Percentiles rank a stretch among this genome's conserved stretches.
Conservation (phyloP, 1,140 invertebrate genomes). For the Cyclargus thomasi region DNA sequence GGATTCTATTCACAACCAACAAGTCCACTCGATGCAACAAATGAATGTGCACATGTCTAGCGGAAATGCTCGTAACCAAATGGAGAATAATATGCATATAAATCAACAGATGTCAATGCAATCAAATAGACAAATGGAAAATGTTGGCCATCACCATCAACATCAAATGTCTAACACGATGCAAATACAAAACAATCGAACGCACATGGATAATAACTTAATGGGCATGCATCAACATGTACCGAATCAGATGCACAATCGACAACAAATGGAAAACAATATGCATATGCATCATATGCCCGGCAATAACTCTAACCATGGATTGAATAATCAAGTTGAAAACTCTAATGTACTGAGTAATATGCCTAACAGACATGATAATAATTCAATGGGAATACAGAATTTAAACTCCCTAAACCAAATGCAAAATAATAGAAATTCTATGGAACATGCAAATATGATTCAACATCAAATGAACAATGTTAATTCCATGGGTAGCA, state of each 20-base stretch:
- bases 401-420: constrained; percentile 62
- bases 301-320: constrained; percentile 50
- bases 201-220: constrained; percentile 56
- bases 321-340: constrained; percentile 54
- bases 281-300: constrained; percentile 70
- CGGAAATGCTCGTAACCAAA: constrained; percentile 45
- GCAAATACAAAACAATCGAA: constrained; percentile 62
- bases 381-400: constrained; percentile 56
- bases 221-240: constrained; percentile 66
- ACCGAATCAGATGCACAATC: constrained; percentile 63
- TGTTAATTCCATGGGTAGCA: constrained; percentile 54
- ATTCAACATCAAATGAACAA: constrained; percentile 69
- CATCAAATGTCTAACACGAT: constrained; percentile 65
- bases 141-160: constrained; percentile 55
- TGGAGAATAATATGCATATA: constrained; percentile 62
- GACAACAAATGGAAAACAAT: constrained; percentile 63
- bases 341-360: constrained; percentile 45
- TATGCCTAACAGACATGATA: constrained; percentile 60
- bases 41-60: constrained; percentile 58
- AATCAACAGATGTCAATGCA: constrained; percentile 61
- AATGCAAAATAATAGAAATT: constrained; percentile 59
- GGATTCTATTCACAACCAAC: constrained; percentile 60
- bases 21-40: constrained; percentile 63
- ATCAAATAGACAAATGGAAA: constrained; percentile 65
- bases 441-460: constrained; percentile 55